Evolutionary conservation across 2,797 vertebrate species (phyloP), one percentile per base, ranked within the genome.

Genomic region (Sebastes dallii): DNA sequence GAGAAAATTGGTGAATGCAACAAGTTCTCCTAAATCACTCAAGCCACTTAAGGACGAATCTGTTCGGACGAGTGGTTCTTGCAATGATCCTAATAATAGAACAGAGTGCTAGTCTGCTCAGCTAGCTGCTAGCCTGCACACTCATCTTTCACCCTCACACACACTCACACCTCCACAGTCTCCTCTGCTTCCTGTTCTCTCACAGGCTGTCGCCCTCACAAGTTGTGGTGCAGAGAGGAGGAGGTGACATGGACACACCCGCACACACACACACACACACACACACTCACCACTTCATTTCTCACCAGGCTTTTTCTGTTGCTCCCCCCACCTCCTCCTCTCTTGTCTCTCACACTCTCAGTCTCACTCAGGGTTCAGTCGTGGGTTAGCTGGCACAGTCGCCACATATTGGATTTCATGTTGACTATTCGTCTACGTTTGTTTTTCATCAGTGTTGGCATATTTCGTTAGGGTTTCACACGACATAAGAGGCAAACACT

Each of bases 101-200:
- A 69, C 58, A 76, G 39, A 76, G 75, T 80, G 86, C 52, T 18
- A 83, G 80, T 69, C 76, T 76, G 72, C 75, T 83, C 72, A 55
- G 79, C 59, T 55, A 80, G 79, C 68, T 80, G 86, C 52, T 18
- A 83, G 80, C 66, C 76, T 76, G 74, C 75, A 77, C 69, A 83
- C 84, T 81, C 64, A 75, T 86, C 70, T 82, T 50, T 61, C 72
- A 78, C 58, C 34, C 77, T 58, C 14, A 76, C 71, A 36, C 39
- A 66, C 64, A 39, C 56, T 73, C 70, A 87, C 88, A 91, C 86
- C 59, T 82, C 59, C 59, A 62, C 66, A 34, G 87, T 85, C 89
- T 90, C 78, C 78, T 83, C 82, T 86, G 84, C 86, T 93, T 94
- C 91, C 91, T 92, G 90, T 89, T 87, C 85, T 72, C 88, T 89